Conservation (phyloP, 2,113 vertebrate species). For the Rhea pennata region DNA sequence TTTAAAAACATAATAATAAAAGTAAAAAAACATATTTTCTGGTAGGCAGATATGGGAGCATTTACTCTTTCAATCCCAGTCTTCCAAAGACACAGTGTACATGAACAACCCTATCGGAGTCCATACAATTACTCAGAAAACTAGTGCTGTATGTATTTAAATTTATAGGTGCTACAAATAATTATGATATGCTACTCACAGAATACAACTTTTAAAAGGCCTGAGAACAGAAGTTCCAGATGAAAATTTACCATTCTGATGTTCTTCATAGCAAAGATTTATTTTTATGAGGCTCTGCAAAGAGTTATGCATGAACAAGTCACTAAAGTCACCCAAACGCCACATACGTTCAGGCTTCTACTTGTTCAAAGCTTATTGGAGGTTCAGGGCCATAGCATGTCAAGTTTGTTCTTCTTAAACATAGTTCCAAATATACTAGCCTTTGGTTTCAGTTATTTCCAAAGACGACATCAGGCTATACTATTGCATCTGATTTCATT, state of each 20-base stretch:
- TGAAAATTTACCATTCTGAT: not conserved
- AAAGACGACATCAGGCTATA: not conserved
- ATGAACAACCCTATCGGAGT: not conserved
- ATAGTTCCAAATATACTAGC: not conserved
- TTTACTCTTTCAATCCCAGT: not conserved
- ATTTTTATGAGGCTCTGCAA: not conserved
- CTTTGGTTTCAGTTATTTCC: not conserved
- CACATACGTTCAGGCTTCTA: fast-evolving
- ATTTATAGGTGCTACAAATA: not conserved
- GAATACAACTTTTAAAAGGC: not conserved
- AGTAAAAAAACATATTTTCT: not conserved
- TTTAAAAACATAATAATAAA: not conserved
- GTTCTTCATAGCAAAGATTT: not conserved
- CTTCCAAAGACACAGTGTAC: not conserved
- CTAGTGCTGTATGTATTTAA: not conserved
- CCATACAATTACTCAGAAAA: not conserved
- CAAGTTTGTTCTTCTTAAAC: not conserved
- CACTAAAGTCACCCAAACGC: not conserved
- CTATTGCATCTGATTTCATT: not conserved
- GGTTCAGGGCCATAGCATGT: not conserved
- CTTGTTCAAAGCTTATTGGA: not conserved
- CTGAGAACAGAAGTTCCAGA: not conserved
- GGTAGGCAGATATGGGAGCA: not conserved
- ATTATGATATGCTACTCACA: not conserved
- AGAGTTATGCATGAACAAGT: not conserved